Percentiles rank a stretch among this genome's conserved stretches.
Evolutionary conservation across 2,113 vertebrate species (phyloP).

Genomic region (Helogale parvula): DNA sequence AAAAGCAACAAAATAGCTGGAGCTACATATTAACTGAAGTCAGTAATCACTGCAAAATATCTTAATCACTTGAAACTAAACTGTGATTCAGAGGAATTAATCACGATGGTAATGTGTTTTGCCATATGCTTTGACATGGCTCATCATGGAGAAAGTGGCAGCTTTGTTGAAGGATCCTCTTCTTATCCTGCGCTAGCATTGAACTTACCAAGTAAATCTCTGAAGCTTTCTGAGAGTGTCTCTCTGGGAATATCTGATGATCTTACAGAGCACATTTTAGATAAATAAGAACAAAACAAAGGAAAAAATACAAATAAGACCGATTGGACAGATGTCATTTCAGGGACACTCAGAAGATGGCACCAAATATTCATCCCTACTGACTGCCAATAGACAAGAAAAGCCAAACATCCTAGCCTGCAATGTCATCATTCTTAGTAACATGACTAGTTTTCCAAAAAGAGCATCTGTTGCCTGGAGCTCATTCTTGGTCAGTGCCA

Average conservation of each 20-base stretch:
- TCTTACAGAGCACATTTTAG: not conserved
- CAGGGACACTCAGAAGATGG: slow-evolving; percentile 60
- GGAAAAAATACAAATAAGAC: not conserved
- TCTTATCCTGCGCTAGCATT: not conserved
- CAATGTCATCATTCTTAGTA: not conserved
- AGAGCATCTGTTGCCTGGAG: not conserved
- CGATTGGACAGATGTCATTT: slow-evolving; percentile 33
- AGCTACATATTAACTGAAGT: not conserved
- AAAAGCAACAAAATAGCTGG: not conserved
- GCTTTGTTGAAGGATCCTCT: fast-evolving
- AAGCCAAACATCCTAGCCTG: not conserved
- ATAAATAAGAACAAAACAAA: not conserved
- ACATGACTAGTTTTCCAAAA: not conserved
- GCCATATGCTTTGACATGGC: not conserved
- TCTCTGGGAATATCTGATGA: not conserved
- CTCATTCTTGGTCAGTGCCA: not conserved
- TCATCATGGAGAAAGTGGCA: not conserved
- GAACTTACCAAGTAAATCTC: not conserved
- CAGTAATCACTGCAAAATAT: not conserved
- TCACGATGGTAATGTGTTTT: not conserved
- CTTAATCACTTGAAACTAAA: not conserved
- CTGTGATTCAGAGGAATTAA: not conserved
- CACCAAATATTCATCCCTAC: slow-evolving; percentile 37
- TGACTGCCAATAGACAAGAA: not conserved
- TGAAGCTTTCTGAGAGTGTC: not conserved